Base-by-base conservation (phyloP, 2,888 invertebrate genomes). In the Tenthredo livida region DNA sequence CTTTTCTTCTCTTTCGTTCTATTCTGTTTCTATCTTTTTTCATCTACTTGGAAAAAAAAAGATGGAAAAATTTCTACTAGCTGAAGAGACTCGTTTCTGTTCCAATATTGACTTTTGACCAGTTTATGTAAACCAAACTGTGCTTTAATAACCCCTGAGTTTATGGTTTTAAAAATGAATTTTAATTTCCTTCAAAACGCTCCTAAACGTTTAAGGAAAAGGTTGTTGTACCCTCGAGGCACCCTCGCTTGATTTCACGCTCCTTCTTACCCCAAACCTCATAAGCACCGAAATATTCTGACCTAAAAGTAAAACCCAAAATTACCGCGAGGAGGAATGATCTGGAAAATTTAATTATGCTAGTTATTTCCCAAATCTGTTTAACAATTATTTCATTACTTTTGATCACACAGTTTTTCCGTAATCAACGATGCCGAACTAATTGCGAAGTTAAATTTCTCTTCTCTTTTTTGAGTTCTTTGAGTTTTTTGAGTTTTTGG, bases 221-320 rank as follows among this genome's bases (percentile, higher is more conserved):
- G 65, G 82, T 82, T 65, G 65, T 82, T 40, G 65, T 17, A 82
- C 65, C 82, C 82, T 65, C 0, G 82, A 65, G 82, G 43, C 61
- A 40, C 37, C 82, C 80, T 67, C 12, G 67, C 78, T 82, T 21
- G 29, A 82, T 61, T 47, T 82, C 43, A 43, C 40, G 37, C 12
- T 61, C 29, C 65, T 65, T 65, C 43, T 65, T 47, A 2, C 29
- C 12, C 78, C 17, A 61, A 61, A 61, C n/a, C 54, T n/a, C 17
- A 37, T 37, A n/a, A n/a, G n/a, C n/a, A 37, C 40, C 40, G 21
- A 80, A 80, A 80, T 40, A 2, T 61, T 47, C 29, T 9, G 15
- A 3, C 29, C 67, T 7, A 29, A 67, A 25, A 67, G n/a, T 54
- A n/a, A n/a, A 54, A 25, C 12, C 25, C 7, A 37, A 61, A 61